Base-by-base conservation (phyloP, 1,140 invertebrate genomes). In the Drosophila prosaltans region DNA sequence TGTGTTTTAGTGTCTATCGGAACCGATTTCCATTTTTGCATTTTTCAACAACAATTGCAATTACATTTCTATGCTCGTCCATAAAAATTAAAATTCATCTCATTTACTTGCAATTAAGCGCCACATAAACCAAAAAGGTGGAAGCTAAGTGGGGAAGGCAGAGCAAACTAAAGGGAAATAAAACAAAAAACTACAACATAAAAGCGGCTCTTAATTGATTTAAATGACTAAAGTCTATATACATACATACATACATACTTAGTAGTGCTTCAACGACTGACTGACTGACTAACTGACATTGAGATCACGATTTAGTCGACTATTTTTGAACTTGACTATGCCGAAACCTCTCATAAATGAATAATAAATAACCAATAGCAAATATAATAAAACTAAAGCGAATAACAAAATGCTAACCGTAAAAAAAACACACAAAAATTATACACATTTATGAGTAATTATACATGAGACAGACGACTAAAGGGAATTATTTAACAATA, bases 151-250 rank as follows among this genome's bases (percentile, higher is more conserved):
- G 45, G 21, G 21, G 21, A 6, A 16, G 45, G 45, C 7, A 0
- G 45, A 26, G 6, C 0, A 6, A 36, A 36, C 7, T 1, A 7
- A 9, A 26, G 21, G 21, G 8, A 48, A 24, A 51, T 24, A 51
- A 51, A 51, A 51, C 45, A 26, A n/a, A 51, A 26, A 51, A 51
- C 45, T 26, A 51, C 16, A 51, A 26, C 45, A 51, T 51, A 51
- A 51, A 51, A 51, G 21, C 45, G 26, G 26, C 45, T 26, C 45
- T 51, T 51, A 51, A 51, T 51, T 51, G 45, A 51, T 51, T 51
- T 51, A 51, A 51, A 51, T 24, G 45, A 51, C 21, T 26, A 21
- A 21, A 48, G 16, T 48, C 2, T 26, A 51, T 51, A 51, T 21
- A 51, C 45, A 9, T 51, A 51, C 7, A 0, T 26, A 51, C 26